Conservation (phyloP, 2,113 vertebrate genomes). For the Xiphophorus couchianus region DNA sequence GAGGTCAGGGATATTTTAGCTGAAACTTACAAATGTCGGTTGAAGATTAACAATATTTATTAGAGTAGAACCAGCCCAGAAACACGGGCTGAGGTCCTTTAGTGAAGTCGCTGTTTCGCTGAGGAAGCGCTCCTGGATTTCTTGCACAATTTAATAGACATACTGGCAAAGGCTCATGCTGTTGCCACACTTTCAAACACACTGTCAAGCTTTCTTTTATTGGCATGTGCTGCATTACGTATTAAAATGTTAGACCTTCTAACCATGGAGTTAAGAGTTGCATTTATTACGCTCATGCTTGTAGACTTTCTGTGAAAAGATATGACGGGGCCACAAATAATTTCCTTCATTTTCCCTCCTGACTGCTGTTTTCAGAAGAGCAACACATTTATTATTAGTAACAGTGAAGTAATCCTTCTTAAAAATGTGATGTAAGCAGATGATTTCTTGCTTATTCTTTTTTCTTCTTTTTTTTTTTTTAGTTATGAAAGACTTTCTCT, state of each 20-base stretch:
- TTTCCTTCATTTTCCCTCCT: not conserved
- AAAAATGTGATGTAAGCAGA: not conserved
- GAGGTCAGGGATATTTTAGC: not conserved
- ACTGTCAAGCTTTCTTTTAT: not conserved
- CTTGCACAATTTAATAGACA: not conserved
- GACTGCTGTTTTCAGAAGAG: not conserved
- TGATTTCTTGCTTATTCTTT: not conserved
- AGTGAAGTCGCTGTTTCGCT: not conserved
- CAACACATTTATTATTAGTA: not conserved
- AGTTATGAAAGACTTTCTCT: constrained; percentile 26
- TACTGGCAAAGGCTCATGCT: not conserved
- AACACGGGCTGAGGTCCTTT: not conserved
- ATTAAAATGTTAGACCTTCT: no score
- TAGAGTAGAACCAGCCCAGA: not conserved
- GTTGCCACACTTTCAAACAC: not conserved
- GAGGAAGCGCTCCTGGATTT: not conserved
- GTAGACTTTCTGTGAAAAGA: not conserved
- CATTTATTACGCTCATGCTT: not conserved
- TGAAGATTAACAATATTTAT: not conserved
- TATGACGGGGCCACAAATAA: not conserved
- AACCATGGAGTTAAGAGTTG: not conserved
- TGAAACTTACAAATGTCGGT: not conserved
- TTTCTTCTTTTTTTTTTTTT: no score
- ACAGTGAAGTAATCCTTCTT: not conserved
- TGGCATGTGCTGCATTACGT: no score